Percentiles rank a stretch among this genome's conserved stretches.
These are phyloP conservation scores for Chironomus tepperi DNA, from an alignment of 1,140 invertebrate species.

Conservation along the genomic window DNA sequence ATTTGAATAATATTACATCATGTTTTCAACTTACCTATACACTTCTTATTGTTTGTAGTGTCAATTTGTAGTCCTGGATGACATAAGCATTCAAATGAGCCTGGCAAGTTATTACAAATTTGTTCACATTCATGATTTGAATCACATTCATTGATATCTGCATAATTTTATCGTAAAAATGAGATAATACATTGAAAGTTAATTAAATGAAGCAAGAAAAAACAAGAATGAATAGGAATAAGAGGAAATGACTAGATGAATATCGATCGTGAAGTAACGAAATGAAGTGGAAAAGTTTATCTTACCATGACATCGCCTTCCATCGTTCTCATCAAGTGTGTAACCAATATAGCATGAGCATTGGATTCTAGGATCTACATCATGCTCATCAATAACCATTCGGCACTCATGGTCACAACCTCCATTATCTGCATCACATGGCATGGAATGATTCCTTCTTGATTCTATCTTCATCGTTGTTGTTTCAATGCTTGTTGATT, in stretches of 20 bases:
- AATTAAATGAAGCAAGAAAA: neutral
- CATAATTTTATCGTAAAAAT: slow-evolving; percentile 24
- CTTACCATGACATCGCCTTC: slow-evolving; percentile 34
- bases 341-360: slow-evolving; percentile 36
- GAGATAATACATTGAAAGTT: slow-evolving; percentile 18
- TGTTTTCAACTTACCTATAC: slow-evolving; percentile 34
- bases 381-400: slow-evolving; percentile 33
- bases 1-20: no score
- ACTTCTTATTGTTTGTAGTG: slow-evolving; percentile 30
- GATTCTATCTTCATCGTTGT: neutral
- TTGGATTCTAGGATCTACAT: slow-evolving; percentile 33
- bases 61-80: slow-evolving; percentile 43
- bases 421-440: slow-evolving; percentile 33
- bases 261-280: neutral
- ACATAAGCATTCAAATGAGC: slow-evolving; percentile 61
- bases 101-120: slow-evolving; percentile 59
- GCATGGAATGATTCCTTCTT: neutral
- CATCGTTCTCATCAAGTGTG: slow-evolving; percentile 34
- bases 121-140: slow-evolving; percentile 53
- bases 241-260: neutral
- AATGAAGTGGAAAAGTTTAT: slow-evolving; percentile 2
- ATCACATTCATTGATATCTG: slow-evolving; percentile 71
- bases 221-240: neutral
- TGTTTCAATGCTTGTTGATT: neutral
- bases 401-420: slow-evolving; percentile 39